Evolutionary conservation across 2,888 invertebrate genomes (phyloP).

Genomic region (Uropetala carovei): DNA sequence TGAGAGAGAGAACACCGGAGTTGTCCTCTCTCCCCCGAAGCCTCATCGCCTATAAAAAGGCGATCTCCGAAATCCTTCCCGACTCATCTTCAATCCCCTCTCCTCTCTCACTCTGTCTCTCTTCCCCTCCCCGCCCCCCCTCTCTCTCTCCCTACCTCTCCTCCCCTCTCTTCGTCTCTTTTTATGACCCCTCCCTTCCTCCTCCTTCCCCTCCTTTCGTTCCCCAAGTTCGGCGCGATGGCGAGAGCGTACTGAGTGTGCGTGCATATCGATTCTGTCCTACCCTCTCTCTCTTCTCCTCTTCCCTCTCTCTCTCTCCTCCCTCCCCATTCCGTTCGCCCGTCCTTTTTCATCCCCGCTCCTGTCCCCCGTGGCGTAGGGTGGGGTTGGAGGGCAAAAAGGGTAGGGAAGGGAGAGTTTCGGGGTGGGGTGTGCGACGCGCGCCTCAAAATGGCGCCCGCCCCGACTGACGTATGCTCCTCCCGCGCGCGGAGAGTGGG

Average conservation of each 20-base stretch:
- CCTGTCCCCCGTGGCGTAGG: background rate
- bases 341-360: background rate
- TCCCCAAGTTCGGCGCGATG: slow-evolving; percentile 5
- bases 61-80: slow-evolving; percentile 50
- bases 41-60: slow-evolving; percentile 40
- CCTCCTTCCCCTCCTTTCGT: background rate
- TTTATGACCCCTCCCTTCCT: background rate
- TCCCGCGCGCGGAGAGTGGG: slow-evolving; percentile 48
- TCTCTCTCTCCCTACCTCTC: background rate
- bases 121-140: background rate
- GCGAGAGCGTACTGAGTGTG: slow-evolving; percentile 41
- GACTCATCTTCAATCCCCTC: slow-evolving; percentile 55
- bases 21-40: background rate
- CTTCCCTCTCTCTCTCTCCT: background rate
- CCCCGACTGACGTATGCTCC: slow-evolving; percentile 48
- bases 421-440: slow-evolving; percentile 41
- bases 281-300: background rate
- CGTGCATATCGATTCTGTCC: slow-evolving; percentile 42
- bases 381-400: background rate
- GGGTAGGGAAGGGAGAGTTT: background rate
- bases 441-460: slow-evolving; percentile 58
- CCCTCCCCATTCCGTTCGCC: background rate
- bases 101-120: background rate
- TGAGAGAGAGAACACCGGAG: background rate
- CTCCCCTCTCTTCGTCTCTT: background rate